Evolutionary conservation across 1,140 invertebrate species (phyloP), one percentile per base, ranked within the genome.

Genomic region (Dufourea novaeangliae): DNA sequence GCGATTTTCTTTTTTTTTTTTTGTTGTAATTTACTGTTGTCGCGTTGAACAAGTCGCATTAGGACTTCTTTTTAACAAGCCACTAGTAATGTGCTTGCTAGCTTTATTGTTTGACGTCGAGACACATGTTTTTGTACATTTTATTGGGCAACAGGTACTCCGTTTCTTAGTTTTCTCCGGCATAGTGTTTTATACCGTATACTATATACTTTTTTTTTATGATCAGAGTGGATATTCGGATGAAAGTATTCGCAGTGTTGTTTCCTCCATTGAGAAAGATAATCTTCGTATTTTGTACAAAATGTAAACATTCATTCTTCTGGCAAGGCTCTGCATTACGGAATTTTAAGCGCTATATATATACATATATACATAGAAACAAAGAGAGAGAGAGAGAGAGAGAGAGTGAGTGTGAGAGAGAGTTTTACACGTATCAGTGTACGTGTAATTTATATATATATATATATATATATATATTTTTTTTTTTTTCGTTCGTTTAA

Each of bases 251-350:
- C 46, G 57, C 67, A 77, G 71, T 52, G 57, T 77, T 77, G 68
- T 77, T 62, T 71, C 68, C 44, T 62, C 57, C 68, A 71, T 63
- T 61, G 46, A 71, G 54, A 59, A n/a, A 50, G 20, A 29, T 61
- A n/a, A 66, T 67, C 71, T 46, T 74, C 71, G 73, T 67, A 79
- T 72, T 74, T 77, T 79, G 77, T 74, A 79, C 54, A 75, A 79
- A 79, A 67, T 79, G 77, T 79, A 79, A 79, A 79, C 62, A 57
- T 79, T 54, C 77, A 79, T 74, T 77, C n/a, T 77, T 72, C 71
- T 79, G n/a, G 52, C 52, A 79, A 56, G 52, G 62, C 29, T 63
- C 52, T 73, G 69, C 62, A 79, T 74, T 54, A 59, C 62, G 61
- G 50, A 79, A 74, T 79, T 66, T 74, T 61, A 74, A 74, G 62